Conservation (phyloP, 2,888 invertebrate species). For the Merodon equestris region DNA sequence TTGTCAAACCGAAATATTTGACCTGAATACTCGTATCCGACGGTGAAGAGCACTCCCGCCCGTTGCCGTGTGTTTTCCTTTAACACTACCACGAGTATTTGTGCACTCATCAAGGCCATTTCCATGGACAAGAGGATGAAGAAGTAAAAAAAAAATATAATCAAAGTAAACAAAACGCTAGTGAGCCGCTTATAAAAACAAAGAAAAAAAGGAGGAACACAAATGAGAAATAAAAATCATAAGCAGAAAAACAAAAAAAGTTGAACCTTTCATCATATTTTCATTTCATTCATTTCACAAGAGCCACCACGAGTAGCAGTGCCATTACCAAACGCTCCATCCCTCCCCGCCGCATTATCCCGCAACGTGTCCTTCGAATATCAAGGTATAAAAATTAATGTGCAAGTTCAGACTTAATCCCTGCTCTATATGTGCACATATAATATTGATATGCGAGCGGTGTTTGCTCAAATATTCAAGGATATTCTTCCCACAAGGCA, state of each 20-base stretch:
- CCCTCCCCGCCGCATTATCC: slow-evolving; percentile 1
- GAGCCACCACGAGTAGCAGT: background rate
- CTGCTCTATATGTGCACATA: slow-evolving; percentile 48
- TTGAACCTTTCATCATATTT: slow-evolving; percentile 57
- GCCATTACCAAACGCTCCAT: slow-evolving; percentile 23
- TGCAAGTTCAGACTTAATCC: slow-evolving; percentile 62
- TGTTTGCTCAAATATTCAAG: slow-evolving; percentile 64
- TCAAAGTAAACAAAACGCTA: slow-evolving; percentile 47
- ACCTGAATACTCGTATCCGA: too few species aligned
- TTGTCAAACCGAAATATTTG: too few species aligned
- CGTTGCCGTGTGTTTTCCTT: background rate
- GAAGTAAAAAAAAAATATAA: slow-evolving; percentile 2
- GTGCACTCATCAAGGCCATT: slow-evolving; percentile 45
- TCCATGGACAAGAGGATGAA: slow-evolving; percentile 36
- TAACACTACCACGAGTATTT: slow-evolving; percentile 3
- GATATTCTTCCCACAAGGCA: slow-evolving; percentile 21
- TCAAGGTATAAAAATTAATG: slow-evolving; percentile 64
- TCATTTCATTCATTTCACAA: slow-evolving; percentile 33
- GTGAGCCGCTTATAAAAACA: slow-evolving; percentile 36
- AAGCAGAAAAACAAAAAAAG: slow-evolving; percentile 25
- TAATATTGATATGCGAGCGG: slow-evolving; percentile 55
- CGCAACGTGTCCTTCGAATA: slow-evolving; percentile 53
- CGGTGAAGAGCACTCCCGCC: background rate
- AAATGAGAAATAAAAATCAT: too few species aligned
- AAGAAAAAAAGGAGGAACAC: background rate